phyloP scores from a whole-genome alignment of 2,797 vertebrate species.

The Rousettus madagascariensis region DNA sequence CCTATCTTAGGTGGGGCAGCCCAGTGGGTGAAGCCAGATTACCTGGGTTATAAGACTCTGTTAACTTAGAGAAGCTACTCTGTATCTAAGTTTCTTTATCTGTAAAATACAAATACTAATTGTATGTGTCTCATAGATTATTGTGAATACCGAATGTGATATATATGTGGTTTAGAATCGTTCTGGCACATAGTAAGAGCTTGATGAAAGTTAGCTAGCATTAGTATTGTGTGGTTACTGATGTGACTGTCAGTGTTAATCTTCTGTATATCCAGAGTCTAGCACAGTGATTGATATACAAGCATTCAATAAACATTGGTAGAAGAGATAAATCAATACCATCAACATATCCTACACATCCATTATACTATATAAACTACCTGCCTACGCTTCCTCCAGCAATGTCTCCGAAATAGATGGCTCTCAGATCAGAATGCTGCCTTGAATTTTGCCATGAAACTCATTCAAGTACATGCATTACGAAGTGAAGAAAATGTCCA shows the following conservation, averaged over 20 bases:
- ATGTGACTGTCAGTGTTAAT: not conserved
- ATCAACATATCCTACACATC: not conserved
- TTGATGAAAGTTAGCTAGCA: not conserved
- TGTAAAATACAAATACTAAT: not conserved
- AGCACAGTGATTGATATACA: not conserved
- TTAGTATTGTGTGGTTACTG: not conserved
- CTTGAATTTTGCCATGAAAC: not conserved
- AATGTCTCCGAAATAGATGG: not conserved
- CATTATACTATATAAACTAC: not conserved
- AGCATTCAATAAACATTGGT: not conserved
- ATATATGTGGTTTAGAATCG: not conserved
- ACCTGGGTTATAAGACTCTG: not conserved
- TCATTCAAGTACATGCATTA: not conserved
- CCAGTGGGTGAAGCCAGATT: not conserved
- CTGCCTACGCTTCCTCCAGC: not conserved
- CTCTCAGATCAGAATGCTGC: not conserved
- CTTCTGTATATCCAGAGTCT: not conserved
- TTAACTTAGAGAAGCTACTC: not conserved
- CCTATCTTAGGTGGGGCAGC: not conserved
- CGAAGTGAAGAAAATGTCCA: not conserved
- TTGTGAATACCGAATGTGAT: not conserved
- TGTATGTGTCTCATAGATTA: not conserved
- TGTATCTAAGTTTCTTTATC: not conserved
- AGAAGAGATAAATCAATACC: not conserved
- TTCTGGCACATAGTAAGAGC: not conserved